Evolutionary conservation across 2,113 vertebrate genomes (phyloP).

Genomic region (Hippolais icterina): DNA sequence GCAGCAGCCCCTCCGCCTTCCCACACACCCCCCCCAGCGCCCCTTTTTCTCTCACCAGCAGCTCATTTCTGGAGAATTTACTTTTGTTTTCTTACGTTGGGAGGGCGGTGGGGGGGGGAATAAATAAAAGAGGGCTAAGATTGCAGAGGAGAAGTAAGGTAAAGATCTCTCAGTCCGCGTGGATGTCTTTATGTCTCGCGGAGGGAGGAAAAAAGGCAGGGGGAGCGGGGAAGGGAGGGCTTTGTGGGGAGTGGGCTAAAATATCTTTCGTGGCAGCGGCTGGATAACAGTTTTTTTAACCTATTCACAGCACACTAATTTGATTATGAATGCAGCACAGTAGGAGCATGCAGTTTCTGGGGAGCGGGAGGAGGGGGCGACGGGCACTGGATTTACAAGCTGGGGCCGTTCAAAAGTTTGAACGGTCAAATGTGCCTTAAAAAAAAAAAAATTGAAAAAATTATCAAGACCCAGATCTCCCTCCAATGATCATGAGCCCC

Average conservation of each 20-base stretch:
- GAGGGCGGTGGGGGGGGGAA: not conserved
- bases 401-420: constrained; percentile 65
- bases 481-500: not conserved
- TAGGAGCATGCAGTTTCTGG: constrained; percentile 62
- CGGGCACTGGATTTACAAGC: constrained; percentile 49
- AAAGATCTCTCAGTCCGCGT: constrained; percentile 23
- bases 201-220: constrained; percentile 4
- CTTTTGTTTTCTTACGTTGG: constrained; percentile 22
- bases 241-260: constrained; percentile 56
- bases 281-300: constrained; percentile 62
- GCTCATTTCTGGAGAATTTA: constrained; percentile 55
- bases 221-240: not conserved
- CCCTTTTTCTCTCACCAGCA: constrained; percentile 43
- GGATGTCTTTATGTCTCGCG: constrained; percentile 50
- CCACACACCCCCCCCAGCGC: not conserved
- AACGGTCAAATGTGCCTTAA: not conserved
- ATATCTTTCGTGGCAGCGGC: constrained; percentile 53
- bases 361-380: constrained; percentile 33
- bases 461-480: not conserved
- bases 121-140: constrained; percentile 66
- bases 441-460: not conserved
- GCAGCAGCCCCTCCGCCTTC: constrained; percentile 13
- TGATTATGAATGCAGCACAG: constrained; percentile 77
- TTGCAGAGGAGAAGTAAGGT: constrained; percentile 40
- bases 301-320: constrained; percentile 73